Conservation (phyloP, 2,888 invertebrate genomes). For the Nomada goodeniana region DNA sequence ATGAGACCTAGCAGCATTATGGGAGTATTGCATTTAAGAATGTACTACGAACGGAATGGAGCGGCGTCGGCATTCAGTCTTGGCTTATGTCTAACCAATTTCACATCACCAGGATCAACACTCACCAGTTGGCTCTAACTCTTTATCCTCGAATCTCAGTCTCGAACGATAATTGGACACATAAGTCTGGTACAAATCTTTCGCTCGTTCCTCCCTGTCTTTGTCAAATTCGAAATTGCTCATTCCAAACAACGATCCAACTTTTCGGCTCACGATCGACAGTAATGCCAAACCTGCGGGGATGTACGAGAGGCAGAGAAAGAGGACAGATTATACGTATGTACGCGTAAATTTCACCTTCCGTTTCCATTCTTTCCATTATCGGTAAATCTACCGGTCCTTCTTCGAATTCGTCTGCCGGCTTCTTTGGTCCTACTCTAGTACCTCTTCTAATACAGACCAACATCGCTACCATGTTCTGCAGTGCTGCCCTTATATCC, state of each 20-base stretch:
- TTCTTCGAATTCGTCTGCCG: constrained; percentile 47
- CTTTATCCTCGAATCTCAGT: constrained; percentile 63
- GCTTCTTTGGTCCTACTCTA: constrained; percentile 4
- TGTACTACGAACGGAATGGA: background rate
- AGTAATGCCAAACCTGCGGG: constrained; percentile 75
- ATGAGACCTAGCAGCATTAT: constrained; percentile 70
- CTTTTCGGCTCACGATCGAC: constrained; percentile 73
- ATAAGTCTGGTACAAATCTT: constrained; percentile 78
- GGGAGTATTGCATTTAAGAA: background rate
- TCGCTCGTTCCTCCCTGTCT: constrained; percentile 74
- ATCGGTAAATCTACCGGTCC: background rate
- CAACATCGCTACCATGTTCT: constrained; percentile 86
- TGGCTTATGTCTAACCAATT: no score
- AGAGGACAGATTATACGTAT: no score
- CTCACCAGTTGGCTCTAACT: constrained; percentile 74
- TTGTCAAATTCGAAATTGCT: constrained; percentile 75
- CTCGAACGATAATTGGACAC: constrained; percentile 76
- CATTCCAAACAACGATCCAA: constrained; percentile 71
- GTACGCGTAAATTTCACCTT: constrained; percentile 36
- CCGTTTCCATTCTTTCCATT: constrained; percentile 45
- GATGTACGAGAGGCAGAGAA: background rate
- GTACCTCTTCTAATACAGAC: constrained; percentile 77
- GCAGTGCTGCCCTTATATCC: constrained; percentile 86
- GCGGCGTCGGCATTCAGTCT: no score
- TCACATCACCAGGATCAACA: background rate